Percentiles rank a stretch among this genome's conserved stretches.
Evolutionary conservation across 1,140 invertebrate species (phyloP).

Genomic region (Dreissena rostriformis): DNA sequence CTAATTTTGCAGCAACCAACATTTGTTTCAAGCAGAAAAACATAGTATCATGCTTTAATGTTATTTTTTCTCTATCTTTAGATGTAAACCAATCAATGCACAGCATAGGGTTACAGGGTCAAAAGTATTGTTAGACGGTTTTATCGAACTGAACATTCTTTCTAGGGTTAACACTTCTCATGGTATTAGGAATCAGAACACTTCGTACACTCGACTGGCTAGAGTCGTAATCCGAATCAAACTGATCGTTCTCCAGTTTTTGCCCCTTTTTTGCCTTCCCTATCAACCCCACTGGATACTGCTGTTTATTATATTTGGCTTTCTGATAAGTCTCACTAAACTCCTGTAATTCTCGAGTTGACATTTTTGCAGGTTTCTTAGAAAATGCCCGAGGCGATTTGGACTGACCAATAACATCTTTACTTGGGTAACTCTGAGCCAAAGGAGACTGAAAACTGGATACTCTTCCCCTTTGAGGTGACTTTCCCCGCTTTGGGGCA

Average conservation of each 20-base stretch:
- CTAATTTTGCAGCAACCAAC: no score
- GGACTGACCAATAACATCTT: no score
- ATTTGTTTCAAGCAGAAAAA: no score
- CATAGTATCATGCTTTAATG: no score
- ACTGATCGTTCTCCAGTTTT: slow-evolving; percentile 33
- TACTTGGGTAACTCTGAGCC: no score
- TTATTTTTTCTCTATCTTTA: no score
- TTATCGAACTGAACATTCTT: slow-evolving; percentile 51
- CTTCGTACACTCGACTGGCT: slow-evolving; percentile 33
- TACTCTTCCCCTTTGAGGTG: no score
- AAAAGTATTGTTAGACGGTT: not conserved
- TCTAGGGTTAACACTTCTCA: not conserved
- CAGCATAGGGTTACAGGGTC: no score
- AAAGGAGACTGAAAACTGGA: no score
- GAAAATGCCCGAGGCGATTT: no score
- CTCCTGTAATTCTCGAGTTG: slow-evolving; percentile 6
- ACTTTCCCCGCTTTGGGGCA: no score
- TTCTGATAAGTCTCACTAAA: slow-evolving; percentile 7
- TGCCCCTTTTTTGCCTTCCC: slow-evolving; percentile 13
- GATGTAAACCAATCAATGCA: no score
- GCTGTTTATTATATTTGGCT: slow-evolving; percentile 13
- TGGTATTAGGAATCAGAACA: not conserved
- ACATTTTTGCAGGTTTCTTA: not conserved
- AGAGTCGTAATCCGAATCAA: slow-evolving; percentile 54
- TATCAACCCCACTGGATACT: slow-evolving; percentile 40